phyloP scores from a whole-genome alignment of 2,797 vertebrate species.

The Tympanoctomys barrerae region DNA sequence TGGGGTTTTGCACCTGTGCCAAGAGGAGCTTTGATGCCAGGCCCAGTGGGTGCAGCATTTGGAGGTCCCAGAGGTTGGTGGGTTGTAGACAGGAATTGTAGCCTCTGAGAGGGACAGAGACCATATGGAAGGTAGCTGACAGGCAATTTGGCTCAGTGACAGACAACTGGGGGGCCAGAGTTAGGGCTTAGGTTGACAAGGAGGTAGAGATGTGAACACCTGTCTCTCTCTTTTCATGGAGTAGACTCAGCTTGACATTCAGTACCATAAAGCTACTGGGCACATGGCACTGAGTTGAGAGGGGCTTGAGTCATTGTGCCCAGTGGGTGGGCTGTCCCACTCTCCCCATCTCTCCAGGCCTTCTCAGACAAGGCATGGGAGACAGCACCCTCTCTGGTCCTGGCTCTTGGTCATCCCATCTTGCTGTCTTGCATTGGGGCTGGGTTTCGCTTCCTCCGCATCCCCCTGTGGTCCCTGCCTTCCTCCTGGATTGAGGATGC shows the following conservation, averaged over 20 bases:
- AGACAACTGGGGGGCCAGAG: background rate
- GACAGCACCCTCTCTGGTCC: background rate
- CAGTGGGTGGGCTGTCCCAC: background rate
- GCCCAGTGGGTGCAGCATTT: background rate
- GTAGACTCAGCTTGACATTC: background rate
- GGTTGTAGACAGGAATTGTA: background rate
- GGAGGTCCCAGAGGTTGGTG: background rate
- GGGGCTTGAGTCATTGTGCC: background rate
- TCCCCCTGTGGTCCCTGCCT: background rate
- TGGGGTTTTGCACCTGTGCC: too few relatives aligned
- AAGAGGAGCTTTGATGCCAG: too few relatives aligned
- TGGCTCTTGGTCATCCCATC: background rate
- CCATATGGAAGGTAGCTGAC: background rate
- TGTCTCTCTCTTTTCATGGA: background rate
- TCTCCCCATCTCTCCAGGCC: background rate
- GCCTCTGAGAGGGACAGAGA: background rate
- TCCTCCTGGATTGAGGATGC: background rate
- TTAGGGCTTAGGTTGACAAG: background rate
- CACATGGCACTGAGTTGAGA: background rate
- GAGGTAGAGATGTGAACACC: background rate
- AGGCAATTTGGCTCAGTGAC: background rate
- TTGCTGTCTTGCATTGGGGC: background rate
- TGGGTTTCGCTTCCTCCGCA: background rate
- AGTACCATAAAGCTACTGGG: background rate
- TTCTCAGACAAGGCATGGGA: background rate